phyloP scores from a whole-genome alignment of 2,888 invertebrate species.

The Hedychridium roseum region DNA sequence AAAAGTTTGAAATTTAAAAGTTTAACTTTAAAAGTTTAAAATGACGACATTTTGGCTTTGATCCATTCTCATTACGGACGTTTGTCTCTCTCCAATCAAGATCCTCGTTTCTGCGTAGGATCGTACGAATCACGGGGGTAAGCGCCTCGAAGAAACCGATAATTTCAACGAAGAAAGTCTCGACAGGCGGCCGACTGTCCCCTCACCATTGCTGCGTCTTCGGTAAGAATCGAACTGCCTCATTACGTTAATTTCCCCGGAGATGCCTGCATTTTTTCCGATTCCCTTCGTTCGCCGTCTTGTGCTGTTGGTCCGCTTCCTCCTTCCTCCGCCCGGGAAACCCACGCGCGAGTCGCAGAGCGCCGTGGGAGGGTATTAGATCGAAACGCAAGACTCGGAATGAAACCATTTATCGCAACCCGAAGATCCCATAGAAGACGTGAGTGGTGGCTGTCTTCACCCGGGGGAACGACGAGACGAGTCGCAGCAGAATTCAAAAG shows the following conservation, averaged over 20 bases:
- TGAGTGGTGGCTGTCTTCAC: conserved; percentile 38
- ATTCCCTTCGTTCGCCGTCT: conserved; percentile 45
- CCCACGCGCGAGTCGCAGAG: conserved; percentile 14
- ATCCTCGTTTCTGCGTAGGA: too few relatives aligned
- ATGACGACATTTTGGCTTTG: too few relatives aligned
- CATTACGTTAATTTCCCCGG: conserved; percentile 60
- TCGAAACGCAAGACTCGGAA: conserved; percentile 48
- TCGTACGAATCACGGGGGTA: conserved; percentile 33
- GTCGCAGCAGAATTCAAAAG: too few relatives aligned
- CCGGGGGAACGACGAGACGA: too few relatives aligned
- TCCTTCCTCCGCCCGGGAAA: conserved; percentile 10
- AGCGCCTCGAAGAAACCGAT: conserved; percentile 43
- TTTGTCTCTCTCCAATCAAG: too few relatives aligned
- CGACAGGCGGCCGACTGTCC: neutral
- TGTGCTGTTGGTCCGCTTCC: neutral
- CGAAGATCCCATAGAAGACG: conserved; percentile 40
- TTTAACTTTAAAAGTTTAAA: too few relatives aligned
- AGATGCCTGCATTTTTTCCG: conserved; percentile 57
- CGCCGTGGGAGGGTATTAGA: conserved; percentile 43
- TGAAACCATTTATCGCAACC: conserved; percentile 59
- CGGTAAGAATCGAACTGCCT: conserved; percentile 52
- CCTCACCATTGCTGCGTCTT: conserved; percentile 6
- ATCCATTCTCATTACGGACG: too few relatives aligned
- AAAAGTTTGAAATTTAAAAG: too few relatives aligned
- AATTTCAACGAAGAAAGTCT: conserved; percentile 15